Evolutionary conservation across 2,113 vertebrate genomes (phyloP).

Genomic region (Nibea albiflora): DNA sequence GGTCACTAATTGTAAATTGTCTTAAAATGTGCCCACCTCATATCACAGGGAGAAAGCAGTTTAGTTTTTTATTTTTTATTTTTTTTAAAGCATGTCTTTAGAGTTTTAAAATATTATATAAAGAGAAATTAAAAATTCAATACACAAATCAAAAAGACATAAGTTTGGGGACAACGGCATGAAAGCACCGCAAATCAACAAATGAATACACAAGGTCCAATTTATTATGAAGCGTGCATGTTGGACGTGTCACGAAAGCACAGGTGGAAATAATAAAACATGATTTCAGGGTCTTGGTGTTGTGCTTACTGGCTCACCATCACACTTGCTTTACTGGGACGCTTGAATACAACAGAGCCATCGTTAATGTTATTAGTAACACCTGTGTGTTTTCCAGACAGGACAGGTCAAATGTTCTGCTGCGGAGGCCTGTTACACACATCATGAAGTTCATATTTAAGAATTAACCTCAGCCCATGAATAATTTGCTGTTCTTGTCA

Average conservation of each 20-base stretch:
- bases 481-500: background rate
- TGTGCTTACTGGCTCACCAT: background rate
- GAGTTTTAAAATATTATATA: too few species aligned
- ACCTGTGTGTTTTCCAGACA: background rate
- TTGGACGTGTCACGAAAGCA: too few species aligned
- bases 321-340: background rate
- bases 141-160: too few species aligned
- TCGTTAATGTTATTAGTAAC: background rate
- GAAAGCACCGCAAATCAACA: background rate
- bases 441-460: background rate
- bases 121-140: too few species aligned
- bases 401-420: rapidly evolving
- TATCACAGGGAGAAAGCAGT: background rate
- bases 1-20: background rate
- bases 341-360: background rate
- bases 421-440: background rate
- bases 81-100: too few species aligned
- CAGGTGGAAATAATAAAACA: background rate
- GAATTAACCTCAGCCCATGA: background rate
- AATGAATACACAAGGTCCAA: background rate
- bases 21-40: background rate
- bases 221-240: background rate
- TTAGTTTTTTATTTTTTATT: too few species aligned
- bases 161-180: too few species aligned
- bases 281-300: background rate